phyloP scores from a whole-genome alignment of 2,888 invertebrate species.

The Amitus sp. region DNA sequence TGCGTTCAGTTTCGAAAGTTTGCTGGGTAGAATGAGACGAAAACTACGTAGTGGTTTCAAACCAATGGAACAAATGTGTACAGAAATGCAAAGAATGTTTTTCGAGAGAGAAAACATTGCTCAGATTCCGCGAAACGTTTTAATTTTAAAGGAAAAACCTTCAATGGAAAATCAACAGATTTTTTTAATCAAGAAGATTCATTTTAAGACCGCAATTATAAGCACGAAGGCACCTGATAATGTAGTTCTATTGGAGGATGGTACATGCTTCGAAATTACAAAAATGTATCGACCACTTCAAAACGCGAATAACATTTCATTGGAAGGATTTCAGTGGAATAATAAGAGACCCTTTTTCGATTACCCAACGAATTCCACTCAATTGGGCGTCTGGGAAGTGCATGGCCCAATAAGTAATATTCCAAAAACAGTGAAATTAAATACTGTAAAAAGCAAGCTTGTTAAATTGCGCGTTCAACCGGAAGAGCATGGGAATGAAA shows the following conservation, averaged over 20 bases:
- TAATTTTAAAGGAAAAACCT: neutral
- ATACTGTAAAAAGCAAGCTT: too few species aligned
- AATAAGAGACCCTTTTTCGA: neutral
- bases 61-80: neutral
- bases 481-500: too few species aligned
- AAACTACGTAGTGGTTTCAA: neutral
- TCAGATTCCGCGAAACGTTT: neutral
- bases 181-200: too few species aligned
- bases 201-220: neutral
- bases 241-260: neutral
- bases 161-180: neutral
- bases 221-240: neutral
- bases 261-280: neutral
- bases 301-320: neutral
- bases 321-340: neutral
- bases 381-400: too few species aligned
- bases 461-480: too few species aligned
- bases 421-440: too few species aligned
- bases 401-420: too few species aligned
- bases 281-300: neutral
- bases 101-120: neutral
- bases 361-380: too few species aligned
- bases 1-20: neutral
- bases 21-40: neutral
- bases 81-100: neutral